These are phyloP conservation scores for Melanocharis versteri DNA, from an alignment of 2,113 vertebrate genomes.

Conservation along the genomic window DNA sequence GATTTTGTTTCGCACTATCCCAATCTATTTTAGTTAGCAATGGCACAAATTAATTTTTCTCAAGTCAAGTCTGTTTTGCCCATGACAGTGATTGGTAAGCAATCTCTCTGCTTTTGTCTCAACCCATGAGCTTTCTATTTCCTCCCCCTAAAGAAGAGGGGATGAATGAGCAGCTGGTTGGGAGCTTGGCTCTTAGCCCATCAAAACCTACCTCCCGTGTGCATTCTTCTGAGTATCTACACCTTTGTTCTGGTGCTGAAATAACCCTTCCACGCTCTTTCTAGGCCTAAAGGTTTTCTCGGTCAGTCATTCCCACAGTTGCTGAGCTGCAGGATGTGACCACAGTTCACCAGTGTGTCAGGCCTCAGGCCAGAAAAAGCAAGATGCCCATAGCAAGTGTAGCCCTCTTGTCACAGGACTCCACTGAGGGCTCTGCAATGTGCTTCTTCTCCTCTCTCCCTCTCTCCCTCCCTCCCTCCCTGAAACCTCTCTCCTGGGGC, in stretches of 20 bases:
- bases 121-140: not conserved
- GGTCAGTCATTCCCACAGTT: not conserved
- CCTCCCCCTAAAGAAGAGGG: not conserved
- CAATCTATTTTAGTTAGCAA: not conserved
- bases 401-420: not conserved
- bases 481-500: not conserved
- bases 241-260: not conserved
- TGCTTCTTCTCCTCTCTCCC: not conserved
- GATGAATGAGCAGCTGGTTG: not conserved
- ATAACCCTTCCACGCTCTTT: not conserved
- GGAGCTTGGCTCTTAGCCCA: not conserved
- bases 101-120: not conserved
- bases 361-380: not conserved
- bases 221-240: not conserved
- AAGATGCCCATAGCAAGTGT: not conserved
- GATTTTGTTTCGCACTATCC: not conserved
- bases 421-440: not conserved
- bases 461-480: not conserved
- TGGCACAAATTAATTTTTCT: not conserved
- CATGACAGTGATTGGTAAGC: not conserved
- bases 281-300: not conserved
- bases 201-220: not conserved
- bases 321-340: accelerated
- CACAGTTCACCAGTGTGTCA: not conserved
- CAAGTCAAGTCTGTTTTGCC: not conserved